phyloP scores from a whole-genome alignment of 2,888 invertebrate species.

The Watsonalla cultraria region DNA sequence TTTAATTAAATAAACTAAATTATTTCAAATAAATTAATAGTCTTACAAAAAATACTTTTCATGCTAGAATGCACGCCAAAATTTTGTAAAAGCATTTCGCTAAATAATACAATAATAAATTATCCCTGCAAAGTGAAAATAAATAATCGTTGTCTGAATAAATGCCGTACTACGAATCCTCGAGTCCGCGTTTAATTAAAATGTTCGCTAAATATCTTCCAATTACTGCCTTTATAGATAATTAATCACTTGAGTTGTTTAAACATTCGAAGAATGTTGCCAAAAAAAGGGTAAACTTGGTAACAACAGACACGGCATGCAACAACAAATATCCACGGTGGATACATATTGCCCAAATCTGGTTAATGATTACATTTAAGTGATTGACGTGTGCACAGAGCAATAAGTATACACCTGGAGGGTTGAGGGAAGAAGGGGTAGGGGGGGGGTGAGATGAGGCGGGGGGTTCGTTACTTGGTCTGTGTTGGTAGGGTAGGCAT shows the following conservation, averaged over 20 bases:
- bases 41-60: too few species aligned
- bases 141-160: not conserved
- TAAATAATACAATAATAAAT: not conserved
- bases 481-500: slow-evolving; percentile 30
- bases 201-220: not conserved
- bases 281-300: not conserved
- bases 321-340: slow-evolving; percentile 19
- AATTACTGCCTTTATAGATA: not conserved
- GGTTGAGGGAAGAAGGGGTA: slow-evolving; percentile 8
- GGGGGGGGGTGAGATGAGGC: slow-evolving; percentile 12
- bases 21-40: too few species aligned
- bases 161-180: not conserved
- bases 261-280: not conserved
- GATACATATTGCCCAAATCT: slow-evolving; percentile 26
- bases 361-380: slow-evolving; percentile 20
- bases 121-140: not conserved
- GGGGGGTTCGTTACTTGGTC: slow-evolving; percentile 8
- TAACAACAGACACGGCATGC: slow-evolving; percentile 11
- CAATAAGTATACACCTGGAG: slow-evolving; percentile 55
- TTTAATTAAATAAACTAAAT: too few species aligned
- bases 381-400: slow-evolving; percentile 35
- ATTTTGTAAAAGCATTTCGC: too few species aligned
- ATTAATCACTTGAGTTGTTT: not conserved
- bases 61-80: too few species aligned
- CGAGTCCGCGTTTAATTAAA: not conserved